Evolutionary conservation across 2,113 vertebrate genomes (phyloP).

Genomic region (Gallinago media): DNA sequence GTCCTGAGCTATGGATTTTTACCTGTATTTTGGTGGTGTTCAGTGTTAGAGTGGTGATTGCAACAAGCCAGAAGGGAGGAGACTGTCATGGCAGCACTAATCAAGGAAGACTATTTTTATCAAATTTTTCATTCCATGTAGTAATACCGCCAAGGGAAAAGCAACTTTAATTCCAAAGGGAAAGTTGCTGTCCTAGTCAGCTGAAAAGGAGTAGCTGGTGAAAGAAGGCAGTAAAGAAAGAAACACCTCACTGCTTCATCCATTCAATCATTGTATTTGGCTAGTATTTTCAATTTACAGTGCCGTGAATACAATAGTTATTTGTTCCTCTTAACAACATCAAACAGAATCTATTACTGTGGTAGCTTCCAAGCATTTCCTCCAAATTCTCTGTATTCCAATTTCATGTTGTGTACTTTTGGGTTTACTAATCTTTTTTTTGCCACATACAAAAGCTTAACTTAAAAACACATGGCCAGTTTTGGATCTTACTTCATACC

Average conservation of each 20-base stretch:
- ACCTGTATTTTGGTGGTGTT: neutral
- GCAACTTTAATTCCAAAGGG: neutral
- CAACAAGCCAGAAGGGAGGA: neutral
- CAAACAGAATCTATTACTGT: neutral
- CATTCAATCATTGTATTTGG: neutral
- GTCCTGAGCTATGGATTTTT: neutral
- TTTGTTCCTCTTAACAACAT: neutral
- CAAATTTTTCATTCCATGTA: neutral
- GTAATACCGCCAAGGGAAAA: neutral
- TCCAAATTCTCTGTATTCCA: neutral
- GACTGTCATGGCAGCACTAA: neutral
- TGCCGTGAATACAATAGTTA: neutral
- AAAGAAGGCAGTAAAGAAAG: neutral
- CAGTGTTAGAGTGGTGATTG: neutral
- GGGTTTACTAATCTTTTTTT: neutral
- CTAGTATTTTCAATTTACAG: slow-evolving; percentile 1
- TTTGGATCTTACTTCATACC: neutral
- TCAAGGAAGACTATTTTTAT: neutral
- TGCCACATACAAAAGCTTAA: neutral
- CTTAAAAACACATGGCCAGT: neutral
- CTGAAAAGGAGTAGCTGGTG: neutral
- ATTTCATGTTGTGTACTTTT: neutral
- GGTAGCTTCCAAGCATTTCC: neutral
- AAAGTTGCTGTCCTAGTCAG: neutral
- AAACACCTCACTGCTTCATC: neutral